Conservation (phyloP, 2,797 vertebrate species). For the Neomorphus geoffroyi region DNA sequence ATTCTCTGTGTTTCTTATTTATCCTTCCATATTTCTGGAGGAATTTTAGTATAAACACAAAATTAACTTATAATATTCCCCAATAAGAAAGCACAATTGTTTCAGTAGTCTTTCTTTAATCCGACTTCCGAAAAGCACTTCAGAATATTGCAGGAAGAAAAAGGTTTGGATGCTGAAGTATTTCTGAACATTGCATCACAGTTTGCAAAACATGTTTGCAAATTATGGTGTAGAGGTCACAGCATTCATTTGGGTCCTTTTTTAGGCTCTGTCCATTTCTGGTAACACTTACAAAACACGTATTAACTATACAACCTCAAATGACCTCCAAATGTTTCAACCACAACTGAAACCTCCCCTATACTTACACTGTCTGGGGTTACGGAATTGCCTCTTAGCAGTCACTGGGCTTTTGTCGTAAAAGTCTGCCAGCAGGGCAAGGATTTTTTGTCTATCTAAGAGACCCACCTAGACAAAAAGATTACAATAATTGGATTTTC, state of each 20-base stretch:
- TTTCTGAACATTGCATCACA: neutral
- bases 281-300: neutral
- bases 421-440: conserved; percentile 72
- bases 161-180: neutral
- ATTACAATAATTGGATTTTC: neutral
- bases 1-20: neutral
- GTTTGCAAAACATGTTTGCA: neutral
- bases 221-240: neutral
- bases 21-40: neutral
- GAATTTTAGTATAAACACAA: neutral
- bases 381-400: conserved; percentile 40
- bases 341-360: neutral
- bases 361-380: conserved; percentile 78
- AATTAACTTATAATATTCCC: neutral
- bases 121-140: neutral
- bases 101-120: neutral
- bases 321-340: neutral
- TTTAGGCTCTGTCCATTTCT: neutral
- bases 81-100: neutral
- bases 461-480: conserved; percentile 69
- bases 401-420: conserved; percentile 42
- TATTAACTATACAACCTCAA: neutral
- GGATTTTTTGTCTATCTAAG: conserved; percentile 72
- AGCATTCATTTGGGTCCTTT: neutral
- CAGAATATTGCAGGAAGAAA: neutral